Base-by-base conservation (phyloP, 2,113 vertebrate species). In the Panurus biarmicus region DNA sequence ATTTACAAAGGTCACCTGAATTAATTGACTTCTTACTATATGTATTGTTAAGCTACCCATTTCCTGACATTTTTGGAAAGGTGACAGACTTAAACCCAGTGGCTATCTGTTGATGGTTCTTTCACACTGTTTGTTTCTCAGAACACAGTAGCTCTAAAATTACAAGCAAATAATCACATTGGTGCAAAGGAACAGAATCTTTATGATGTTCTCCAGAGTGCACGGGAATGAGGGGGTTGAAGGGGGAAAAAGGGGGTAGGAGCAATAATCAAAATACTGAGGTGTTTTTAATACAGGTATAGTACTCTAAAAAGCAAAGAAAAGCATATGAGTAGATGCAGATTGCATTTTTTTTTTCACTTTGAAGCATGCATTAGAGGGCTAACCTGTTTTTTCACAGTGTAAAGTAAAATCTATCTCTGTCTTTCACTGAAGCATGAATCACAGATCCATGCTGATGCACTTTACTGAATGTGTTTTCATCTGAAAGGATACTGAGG, bases 1-100 rank as follows among this genome's bases (percentile, higher is more conserved):
- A 74, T 96, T 97, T 96, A 94, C 96, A 98, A 97, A 98, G 97
- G 98, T 97, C 94, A 92, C 77, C 83, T 82, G 95, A 97, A 98
- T 98, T 97, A 97, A 97, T 95, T 97, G 96, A 97, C 96, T 98
- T 95, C 97, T 97, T 95, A 69, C 76, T 42, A 87, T 93, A 94
- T 58, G 2, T 95, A 95, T 93, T 94, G 89, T 96, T 96, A 96
- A 96, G 80, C 40, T 91, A 71, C 80, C 90, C 72, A 3, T 85
- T 94, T 95, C 94, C 93, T 89, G 96, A 96, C 87, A 69, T 97
- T 93, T 96, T 87, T 93, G 90, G 91, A 74, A 94, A 96, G 93
- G 94, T 96, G 80, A 76, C 77, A 96, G 93, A 28, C 84, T 95
- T 84, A 62, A 81, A 89, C 85, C 81, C 82, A 62, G 78, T 95